A percentile compares a stretch with the other conserved stretches of the same genome.
Evolutionary conservation across 2,888 invertebrate genomes (phyloP).

Genomic region (Melinaea menophilus): DNA sequence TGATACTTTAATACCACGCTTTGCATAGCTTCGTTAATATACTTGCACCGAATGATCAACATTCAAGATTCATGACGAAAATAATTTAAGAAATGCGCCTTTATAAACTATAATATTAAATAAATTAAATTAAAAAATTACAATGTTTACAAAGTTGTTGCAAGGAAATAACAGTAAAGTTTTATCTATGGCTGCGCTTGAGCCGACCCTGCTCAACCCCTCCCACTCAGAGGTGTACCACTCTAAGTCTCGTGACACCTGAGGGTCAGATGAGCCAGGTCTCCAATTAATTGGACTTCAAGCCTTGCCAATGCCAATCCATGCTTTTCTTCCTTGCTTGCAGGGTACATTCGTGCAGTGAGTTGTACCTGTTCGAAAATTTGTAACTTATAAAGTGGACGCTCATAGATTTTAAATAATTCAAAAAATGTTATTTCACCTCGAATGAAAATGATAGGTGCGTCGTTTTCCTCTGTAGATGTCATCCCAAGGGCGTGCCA

Average conservation of each 20-base stretch:
- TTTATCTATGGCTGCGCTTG: slow-evolving; percentile 18
- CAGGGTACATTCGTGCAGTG: slow-evolving; percentile 97
- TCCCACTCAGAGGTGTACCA: slow-evolving; percentile 9
- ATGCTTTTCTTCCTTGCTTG: slow-evolving; percentile 80
- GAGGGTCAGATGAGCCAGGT: slow-evolving; percentile 64
- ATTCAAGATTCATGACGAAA: too few species aligned
- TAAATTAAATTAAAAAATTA: background rate
- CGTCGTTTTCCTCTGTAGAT: slow-evolving; percentile 69
- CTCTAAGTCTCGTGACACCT: slow-evolving; percentile 16
- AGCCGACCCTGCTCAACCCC: slow-evolving; percentile 17
- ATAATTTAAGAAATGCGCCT: too few species aligned
- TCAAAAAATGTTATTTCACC: slow-evolving; percentile 61
- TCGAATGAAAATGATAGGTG: slow-evolving; percentile 85
- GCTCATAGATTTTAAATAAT: background rate
- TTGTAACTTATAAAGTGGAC: too few species aligned
- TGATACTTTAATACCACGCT: too few species aligned
- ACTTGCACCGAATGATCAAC: too few species aligned
- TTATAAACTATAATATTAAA: too few species aligned
- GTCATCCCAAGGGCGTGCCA: slow-evolving; percentile 90
- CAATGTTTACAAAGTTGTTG: too few species aligned
- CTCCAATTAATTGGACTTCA: slow-evolving; percentile 78
- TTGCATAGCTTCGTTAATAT: too few species aligned
- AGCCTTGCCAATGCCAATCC: slow-evolving; percentile 83
- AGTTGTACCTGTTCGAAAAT: slow-evolving; percentile 83
- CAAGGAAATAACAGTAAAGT: slow-evolving; percentile 1